Percentiles rank a stretch among this genome's conserved stretches.
Conservation (phyloP, 2,888 invertebrate species). For the Pilophorus perplexus region DNA sequence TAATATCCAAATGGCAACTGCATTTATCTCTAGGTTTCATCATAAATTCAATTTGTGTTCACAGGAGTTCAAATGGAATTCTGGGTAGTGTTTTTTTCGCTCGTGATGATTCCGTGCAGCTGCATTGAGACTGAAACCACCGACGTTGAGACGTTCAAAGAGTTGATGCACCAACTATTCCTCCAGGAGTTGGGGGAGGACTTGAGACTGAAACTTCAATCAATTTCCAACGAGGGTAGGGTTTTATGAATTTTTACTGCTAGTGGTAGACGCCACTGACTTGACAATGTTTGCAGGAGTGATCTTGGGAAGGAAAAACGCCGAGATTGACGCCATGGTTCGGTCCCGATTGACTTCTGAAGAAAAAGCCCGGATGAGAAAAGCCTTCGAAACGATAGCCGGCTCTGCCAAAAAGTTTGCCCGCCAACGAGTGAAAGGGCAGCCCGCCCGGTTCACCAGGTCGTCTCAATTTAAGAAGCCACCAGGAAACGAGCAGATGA, state of each 20-base stretch:
- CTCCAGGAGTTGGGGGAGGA: slow-evolving; percentile 13
- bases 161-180: slow-evolving; percentile 10
- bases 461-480: background rate
- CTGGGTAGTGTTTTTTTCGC: no score
- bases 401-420: slow-evolving; percentile 7
- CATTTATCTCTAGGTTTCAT: no score
- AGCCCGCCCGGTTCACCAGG: background rate
- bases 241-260: background rate
- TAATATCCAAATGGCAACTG: no score
- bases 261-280: no score
- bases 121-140: background rate
- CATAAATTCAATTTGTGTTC: no score
- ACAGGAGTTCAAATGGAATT: no score
- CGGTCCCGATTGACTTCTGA: background rate
- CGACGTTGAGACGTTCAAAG: slow-evolving; percentile 10
- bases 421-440: background rate
- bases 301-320: background rate
- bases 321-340: slow-evolving; percentile 23
- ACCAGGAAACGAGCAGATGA: background rate
- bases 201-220: slow-evolving; percentile 17
- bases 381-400: background rate
- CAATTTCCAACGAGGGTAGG: slow-evolving; percentile 22
- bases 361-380: slow-evolving; percentile 14
- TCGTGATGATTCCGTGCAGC: background rate
- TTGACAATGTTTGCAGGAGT: slow-evolving; percentile 16